Conservation (phyloP, 1,140 invertebrate genomes). For the Aphis craccivora region DNA sequence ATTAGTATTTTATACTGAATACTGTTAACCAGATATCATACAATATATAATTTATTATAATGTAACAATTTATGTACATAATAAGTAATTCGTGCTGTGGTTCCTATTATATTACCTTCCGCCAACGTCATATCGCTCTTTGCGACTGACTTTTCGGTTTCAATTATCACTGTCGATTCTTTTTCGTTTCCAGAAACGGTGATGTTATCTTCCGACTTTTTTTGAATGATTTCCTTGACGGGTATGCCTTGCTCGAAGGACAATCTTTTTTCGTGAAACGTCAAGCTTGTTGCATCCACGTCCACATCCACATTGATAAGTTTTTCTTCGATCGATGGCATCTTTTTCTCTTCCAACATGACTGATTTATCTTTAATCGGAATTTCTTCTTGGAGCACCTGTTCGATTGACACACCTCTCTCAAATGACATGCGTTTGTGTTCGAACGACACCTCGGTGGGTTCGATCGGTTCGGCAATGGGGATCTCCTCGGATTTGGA, state of each 20-base stretch:
- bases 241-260: slow-evolving; percentile 66
- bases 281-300: slow-evolving; percentile 65
- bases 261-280: slow-evolving; percentile 63
- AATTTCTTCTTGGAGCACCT: slow-evolving; percentile 50
- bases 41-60: not conserved
- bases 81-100: no score
- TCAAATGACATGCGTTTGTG: slow-evolving; percentile 62
- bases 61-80: no score
- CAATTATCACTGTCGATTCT: not conserved
- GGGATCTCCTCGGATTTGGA: not conserved
- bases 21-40: not conserved
- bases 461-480: slow-evolving; percentile 41
- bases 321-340: slow-evolving; percentile 38
- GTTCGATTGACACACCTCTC: slow-evolving; percentile 59
- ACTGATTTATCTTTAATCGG: slow-evolving; percentile 62
- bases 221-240: slow-evolving; percentile 59
- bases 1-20: not conserved
- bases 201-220: slow-evolving; percentile 60
- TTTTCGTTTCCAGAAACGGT: not conserved
- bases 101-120: not conserved
- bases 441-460: slow-evolving; percentile 60
- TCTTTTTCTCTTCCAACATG: slow-evolving; percentile 59
- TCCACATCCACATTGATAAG: not conserved
- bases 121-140: not conserved
- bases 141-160: not conserved